Conservation (phyloP, 23 tunicate genomes). For the Diplosoma virens region DNA sequence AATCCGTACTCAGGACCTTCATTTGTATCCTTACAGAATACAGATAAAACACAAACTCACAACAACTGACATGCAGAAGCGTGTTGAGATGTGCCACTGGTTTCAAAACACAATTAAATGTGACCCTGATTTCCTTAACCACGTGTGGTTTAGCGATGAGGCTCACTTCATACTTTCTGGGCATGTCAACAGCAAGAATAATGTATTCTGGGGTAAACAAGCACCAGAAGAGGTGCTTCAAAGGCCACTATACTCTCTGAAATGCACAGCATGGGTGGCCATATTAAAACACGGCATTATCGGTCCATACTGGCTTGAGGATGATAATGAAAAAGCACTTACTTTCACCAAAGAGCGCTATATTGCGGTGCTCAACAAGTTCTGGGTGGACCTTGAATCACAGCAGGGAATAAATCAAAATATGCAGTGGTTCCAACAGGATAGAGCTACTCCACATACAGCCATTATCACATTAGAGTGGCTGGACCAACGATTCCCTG, state of each 20-base stretch:
- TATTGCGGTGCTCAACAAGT: too few species aligned
- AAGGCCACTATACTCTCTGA: conserved; percentile 8
- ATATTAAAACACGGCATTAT: too few species aligned
- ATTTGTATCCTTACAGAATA: conserved; percentile 8
- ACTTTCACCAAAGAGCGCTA: too few species aligned
- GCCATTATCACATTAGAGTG: too few species aligned
- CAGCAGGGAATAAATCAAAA: too few species aligned
- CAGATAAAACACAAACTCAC: neutral
- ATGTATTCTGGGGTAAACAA: neutral
- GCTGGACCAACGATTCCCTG: too few species aligned
- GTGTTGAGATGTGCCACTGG: neutral
- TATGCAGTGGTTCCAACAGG: too few species aligned
- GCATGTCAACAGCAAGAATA: neutral
- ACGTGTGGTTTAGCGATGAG: conserved; percentile 20
- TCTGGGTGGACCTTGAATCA: too few species aligned
- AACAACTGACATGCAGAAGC: neutral
- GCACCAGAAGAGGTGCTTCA: conserved; percentile 5
- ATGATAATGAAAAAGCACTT: too few species aligned
- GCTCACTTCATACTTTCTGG: neutral
- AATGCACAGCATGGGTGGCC: too few species aligned
- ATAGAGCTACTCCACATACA: too few species aligned
- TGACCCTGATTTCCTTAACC: neutral
- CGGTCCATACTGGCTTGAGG: too few species aligned
- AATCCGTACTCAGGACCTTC: neutral
- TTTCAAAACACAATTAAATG: neutral